Base-by-base conservation (phyloP, 2,888 invertebrate species). In the Ichneumon xanthorius region DNA sequence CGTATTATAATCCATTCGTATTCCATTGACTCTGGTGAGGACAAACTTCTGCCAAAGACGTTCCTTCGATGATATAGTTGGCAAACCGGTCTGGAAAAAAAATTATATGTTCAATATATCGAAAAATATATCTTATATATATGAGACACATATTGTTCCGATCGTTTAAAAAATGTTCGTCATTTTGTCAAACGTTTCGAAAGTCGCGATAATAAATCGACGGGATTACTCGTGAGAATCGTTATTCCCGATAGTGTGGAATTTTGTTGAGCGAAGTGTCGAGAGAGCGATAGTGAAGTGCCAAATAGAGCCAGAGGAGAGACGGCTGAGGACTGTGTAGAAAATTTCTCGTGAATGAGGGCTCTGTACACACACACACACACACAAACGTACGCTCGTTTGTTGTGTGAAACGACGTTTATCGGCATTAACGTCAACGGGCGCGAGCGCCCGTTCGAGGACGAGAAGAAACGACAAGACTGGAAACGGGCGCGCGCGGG, bases 381-480 rank as follows among this genome's bases (percentile, higher is more conserved):
- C 40, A 48, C 45, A 48, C 45, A 16, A 48, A 48, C 45, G 45
- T 16, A 16, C 45, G 45, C 87, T 85, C 89, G 89, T 89, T 90
- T 89, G 87, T 88, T 90, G 88, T 89, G 90, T 87, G 89, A 89
- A 89, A 89, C 89, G 90, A 90, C 90, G 90, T 90, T 91, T 90
- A 89, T 89, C 90, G 89, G 89, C 90, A 91, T 92, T 91, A 90
- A 88, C 90, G 89, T 90, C 90, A 86, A 76, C 81, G 80, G 73
- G 81, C 83, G 84, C 77, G 78, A 48, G 71, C 26, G 63, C 63
- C 30, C 63, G 63, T 63, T 30, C 53, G 48, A 72, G 55, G 78
- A 80, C 79, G 55, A 33, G 50, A 65, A 72, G 79, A 70, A 82
- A 65, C 26, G 48, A 75, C 75, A 55, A 61, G 75, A 68, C 86